Evolutionary conservation across 2,113 vertebrate genomes (phyloP).

Genomic region (Dromas ardeola): DNA sequence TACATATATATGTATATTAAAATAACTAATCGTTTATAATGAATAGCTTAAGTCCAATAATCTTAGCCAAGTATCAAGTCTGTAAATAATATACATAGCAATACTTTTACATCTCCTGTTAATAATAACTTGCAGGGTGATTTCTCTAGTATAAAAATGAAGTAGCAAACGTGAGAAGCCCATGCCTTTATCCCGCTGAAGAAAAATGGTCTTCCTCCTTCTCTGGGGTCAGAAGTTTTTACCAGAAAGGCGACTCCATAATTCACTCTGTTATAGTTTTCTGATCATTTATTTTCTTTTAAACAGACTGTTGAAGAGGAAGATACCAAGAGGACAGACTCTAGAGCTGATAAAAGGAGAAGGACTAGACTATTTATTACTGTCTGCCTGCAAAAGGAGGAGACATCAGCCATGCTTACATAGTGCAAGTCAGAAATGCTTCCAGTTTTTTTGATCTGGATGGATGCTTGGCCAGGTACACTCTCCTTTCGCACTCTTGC

Average conservation of each 20-base stretch:
- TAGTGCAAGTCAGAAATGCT: not conserved
- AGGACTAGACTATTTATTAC: not conserved
- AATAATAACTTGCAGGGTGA: not conserved
- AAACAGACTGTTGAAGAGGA: not conserved
- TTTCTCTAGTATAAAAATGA: not conserved
- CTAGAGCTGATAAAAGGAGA: not conserved
- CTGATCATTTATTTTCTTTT: not conserved
- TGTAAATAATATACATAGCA: not conserved
- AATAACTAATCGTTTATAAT: not conserved
- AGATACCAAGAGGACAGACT: not conserved
- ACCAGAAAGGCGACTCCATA: not conserved
- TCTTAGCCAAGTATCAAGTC: not conserved
- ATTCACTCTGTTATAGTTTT: not conserved
- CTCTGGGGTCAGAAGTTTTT: not conserved
- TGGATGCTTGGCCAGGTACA: not conserved
- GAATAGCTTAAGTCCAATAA: constrained; percentile 10
- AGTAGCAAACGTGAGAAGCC: not conserved
- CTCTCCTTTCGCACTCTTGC: not conserved
- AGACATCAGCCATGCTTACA: not conserved
- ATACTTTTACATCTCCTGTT: not conserved
- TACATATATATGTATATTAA: not conserved
- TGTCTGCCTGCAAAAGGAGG: not conserved
- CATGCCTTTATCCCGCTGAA: not conserved
- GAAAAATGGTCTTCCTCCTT: not conserved
- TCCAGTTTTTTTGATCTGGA: not conserved